phyloP scores from a whole-genome alignment of 1,140 invertebrate genomes.

The Heliconius hermathena region DNA sequence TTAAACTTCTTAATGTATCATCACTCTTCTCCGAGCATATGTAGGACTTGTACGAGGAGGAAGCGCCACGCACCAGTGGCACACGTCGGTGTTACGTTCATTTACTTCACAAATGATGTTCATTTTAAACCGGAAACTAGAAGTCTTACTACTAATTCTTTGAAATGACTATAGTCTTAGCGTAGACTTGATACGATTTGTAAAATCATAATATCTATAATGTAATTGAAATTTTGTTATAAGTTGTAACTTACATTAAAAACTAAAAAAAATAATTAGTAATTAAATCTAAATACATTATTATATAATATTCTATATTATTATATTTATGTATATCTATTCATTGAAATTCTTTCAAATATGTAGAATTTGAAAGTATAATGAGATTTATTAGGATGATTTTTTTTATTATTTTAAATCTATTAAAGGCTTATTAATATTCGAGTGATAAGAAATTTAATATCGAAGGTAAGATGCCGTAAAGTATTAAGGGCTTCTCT shows the following conservation, averaged over 20 bases:
- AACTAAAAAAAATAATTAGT: too few relatives aligned
- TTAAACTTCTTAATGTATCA: background rate
- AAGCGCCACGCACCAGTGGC: background rate
- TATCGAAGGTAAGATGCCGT: constrained; percentile 29
- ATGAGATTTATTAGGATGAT: too few relatives aligned
- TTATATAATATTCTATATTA: too few relatives aligned
- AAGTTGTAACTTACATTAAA: too few relatives aligned
- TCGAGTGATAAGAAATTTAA: constrained; percentile 24
- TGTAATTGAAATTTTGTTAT: too few relatives aligned
- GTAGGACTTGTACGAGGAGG: background rate
- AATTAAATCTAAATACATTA: too few relatives aligned
- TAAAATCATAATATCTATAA: too few relatives aligned
- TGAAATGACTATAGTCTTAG: too few relatives aligned
- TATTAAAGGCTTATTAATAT: constrained; percentile 1
- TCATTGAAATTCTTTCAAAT: too few relatives aligned
- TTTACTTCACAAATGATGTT: constrained; percentile 6
- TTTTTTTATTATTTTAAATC: too few relatives aligned
- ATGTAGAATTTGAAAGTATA: too few relatives aligned
- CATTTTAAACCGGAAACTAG: background rate
- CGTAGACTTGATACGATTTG: background rate
- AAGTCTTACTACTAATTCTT: background rate
- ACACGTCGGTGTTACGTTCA: background rate
- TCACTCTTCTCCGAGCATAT: background rate
- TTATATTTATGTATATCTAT: too few relatives aligned
- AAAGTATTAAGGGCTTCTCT: constrained; percentile 31